Evolutionary conservation across 2,888 invertebrate species (phyloP), one percentile per base, ranked within the genome.

Genomic region (Parnassius glacialis): DNA sequence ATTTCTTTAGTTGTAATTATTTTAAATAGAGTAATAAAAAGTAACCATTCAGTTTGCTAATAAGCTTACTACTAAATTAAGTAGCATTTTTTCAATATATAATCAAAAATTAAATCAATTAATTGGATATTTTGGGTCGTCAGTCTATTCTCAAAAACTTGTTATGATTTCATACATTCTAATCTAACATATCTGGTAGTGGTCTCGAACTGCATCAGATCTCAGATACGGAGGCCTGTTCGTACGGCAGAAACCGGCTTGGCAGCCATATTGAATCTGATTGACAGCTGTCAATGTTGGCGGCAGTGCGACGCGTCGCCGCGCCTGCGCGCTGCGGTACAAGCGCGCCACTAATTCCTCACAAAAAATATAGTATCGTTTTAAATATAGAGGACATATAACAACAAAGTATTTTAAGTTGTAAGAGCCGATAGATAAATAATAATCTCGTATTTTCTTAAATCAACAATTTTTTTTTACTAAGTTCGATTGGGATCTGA

Each of bases 261-360:
- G 65, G 84, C 86, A 72, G 90, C 90, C 91, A 90, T 90, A 80
- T 89, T 90, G 87, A 79, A 83, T 83, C 84, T 91, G 90, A 91
- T 90, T 90, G 90, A 91, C 90, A 90, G 90, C 88, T 90, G 90
- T 91, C 90, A 90, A 87, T 87, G 88, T 87, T 83, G 90, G 89
- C 90, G 89, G 89, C 87, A 87, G 76, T 74, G 84, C 81, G 89
- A 89, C 89, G 89, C 89, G 87, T 83, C 84, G 83, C 81, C 86
- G 89, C 86, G 87, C 84, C 85, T 81, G 80, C 79, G 75, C 74
- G 68, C 72, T 74, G 76, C 78, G 75, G 74, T 77, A 79, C 76
- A 79, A 74, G 70, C 72, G 67, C 74, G 76, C 79, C 76, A 80
- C 85, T 87, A 86, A 85, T 87, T 81, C 81, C 71, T 75, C 79